These are phyloP conservation scores for Heliconius congener DNA, from an alignment of 1,140 invertebrate genomes.

Conservation along the genomic window DNA sequence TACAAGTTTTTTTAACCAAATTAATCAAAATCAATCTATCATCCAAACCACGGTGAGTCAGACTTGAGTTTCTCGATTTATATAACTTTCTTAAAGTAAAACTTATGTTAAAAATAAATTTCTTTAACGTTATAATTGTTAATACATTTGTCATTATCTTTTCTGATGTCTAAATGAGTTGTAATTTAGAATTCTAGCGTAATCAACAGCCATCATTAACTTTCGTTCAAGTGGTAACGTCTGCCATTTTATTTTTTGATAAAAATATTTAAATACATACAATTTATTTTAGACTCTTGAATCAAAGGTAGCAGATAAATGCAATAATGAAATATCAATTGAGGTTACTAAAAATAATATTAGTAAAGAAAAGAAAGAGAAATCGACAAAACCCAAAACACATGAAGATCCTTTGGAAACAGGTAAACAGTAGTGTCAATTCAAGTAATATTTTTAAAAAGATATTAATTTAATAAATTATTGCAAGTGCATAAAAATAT, in stretches of 20 bases:
- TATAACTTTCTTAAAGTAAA: constrained; percentile 41
- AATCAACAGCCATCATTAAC: constrained; percentile 16
- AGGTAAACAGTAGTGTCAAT: constrained; percentile 45
- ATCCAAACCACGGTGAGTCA: constrained; percentile 63
- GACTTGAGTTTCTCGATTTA: constrained; percentile 46
- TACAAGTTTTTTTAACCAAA: constrained; percentile 64
- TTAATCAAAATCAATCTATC: constrained; percentile 53
- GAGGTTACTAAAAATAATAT: constrained; percentile 44
- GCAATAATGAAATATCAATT: constrained; percentile 39
- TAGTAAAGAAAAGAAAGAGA: constrained; percentile 52
- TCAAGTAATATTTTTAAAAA: constrained; percentile 3
- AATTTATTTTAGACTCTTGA: constrained; percentile 53
- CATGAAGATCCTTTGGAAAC: constrained; percentile 60
- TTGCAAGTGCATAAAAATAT: background rate
- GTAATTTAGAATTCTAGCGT: background rate
- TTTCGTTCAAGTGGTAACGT: constrained; percentile 32
- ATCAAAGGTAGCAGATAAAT: constrained; percentile 39
- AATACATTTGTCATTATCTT: background rate
- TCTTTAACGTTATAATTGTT: background rate
- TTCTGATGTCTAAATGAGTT: background rate
- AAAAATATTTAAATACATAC: constrained; percentile 42
- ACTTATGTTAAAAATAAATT: background rate
- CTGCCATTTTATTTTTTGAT: constrained; percentile 56
- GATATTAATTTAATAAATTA: background rate
- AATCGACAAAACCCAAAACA: constrained; percentile 52